Conservation (phyloP, 2,113 vertebrate genomes). For the Cheirogaleus medius region DNA sequence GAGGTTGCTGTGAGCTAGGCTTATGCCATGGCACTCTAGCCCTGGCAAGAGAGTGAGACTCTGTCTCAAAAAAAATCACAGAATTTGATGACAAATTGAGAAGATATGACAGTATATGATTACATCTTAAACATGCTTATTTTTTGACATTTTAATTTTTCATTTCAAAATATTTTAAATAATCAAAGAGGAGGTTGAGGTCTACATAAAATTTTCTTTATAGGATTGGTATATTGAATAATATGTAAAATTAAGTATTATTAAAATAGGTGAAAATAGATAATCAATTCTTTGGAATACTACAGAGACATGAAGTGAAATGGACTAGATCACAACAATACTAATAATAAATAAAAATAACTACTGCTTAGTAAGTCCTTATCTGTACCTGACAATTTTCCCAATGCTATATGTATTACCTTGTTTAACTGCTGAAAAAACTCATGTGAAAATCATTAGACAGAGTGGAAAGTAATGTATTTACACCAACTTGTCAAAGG, state of each 20-base stretch:
- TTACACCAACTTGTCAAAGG: background rate
- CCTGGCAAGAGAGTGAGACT: too few relatives aligned
- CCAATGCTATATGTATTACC: background rate
- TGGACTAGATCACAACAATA: background rate
- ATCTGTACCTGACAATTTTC: background rate
- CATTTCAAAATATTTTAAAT: background rate
- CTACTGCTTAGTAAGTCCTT: background rate
- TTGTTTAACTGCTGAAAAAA: background rate
- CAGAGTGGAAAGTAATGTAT: background rate
- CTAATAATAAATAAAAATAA: background rate
- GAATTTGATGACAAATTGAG: background rate
- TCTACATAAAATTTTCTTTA: background rate
- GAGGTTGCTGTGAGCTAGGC: too few relatives aligned
- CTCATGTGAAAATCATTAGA: background rate
- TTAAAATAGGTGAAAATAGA: background rate
- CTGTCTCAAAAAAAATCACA: too few relatives aligned
- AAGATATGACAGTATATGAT: background rate
- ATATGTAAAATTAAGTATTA: background rate
- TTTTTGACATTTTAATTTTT: background rate
- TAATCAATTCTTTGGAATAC: background rate
- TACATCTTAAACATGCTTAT: background rate
- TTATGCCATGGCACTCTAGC: too few relatives aligned
- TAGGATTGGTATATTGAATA: background rate
- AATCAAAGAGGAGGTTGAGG: background rate
- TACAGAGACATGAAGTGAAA: background rate